Percentiles rank a stretch among this genome's conserved stretches.
Conservation (phyloP, 1,140 invertebrate species). For the Aphidius ervi region DNA sequence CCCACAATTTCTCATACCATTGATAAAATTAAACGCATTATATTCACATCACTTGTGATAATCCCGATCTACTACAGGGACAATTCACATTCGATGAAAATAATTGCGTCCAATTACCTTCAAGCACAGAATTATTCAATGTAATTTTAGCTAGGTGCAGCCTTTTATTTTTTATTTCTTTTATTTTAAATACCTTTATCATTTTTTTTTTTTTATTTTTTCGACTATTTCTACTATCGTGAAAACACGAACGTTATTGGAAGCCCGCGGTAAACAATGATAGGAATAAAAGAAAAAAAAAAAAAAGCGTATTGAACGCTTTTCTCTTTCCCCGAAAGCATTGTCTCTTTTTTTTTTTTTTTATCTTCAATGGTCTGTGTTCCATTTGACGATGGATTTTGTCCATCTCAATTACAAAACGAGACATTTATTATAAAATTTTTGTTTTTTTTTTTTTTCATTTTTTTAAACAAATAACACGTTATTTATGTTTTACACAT, state of each 20-base stretch:
- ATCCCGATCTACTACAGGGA: background rate
- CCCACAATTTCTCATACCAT: background rate
- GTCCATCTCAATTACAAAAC: background rate
- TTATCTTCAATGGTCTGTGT: background rate
- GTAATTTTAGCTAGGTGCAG: background rate
- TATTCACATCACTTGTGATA: constrained; percentile 2
- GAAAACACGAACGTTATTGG: constrained; percentile 21
- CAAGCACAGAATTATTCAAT: background rate
- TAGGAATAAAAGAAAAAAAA: background rate
- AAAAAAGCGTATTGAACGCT: constrained; percentile 18
- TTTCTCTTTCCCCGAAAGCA: constrained; percentile 1
- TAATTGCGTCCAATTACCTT: constrained; percentile 2
- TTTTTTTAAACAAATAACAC: background rate
- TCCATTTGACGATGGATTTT: background rate
- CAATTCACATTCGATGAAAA: background rate
- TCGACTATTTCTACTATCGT: background rate
- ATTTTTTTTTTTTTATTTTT: too few species aligned
- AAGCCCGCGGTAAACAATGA: constrained; percentile 7
- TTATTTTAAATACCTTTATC: too few species aligned
- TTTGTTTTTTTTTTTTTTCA: too few species aligned
- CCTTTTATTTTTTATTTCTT: too few species aligned
- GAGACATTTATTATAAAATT: too few species aligned
- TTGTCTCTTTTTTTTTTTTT: background rate
- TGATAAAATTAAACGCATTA: constrained; percentile 22
- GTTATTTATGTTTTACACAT: constrained; percentile 10